A percentile compares a stretch with the other conserved stretches of the same genome.
phyloP scores from a whole-genome alignment of 2,888 invertebrate genomes.

The Aphodius sticticus region DNA sequence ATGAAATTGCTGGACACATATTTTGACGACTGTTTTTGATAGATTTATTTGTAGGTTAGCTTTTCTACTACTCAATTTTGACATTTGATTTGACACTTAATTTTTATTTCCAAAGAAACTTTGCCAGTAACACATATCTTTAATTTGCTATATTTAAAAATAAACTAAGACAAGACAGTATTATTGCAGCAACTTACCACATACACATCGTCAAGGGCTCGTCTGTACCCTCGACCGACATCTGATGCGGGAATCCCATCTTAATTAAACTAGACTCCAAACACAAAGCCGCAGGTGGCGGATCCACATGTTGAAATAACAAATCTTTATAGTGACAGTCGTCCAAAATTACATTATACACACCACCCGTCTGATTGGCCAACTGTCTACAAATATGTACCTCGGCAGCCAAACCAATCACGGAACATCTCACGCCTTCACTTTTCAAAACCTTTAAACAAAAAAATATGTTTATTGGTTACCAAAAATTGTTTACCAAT shows the following conservation, averaged over 20 bases:
- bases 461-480: too few species aligned
- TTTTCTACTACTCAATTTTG: too few species aligned
- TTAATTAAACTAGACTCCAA: conserved; percentile 84
- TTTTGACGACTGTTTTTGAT: neutral
- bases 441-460: conserved; percentile 69
- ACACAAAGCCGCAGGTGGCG: conserved; percentile 75
- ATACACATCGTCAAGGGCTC: conserved; percentile 87
- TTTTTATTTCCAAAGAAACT: too few species aligned
- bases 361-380: conserved; percentile 86
- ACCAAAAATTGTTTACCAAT: too few species aligned
- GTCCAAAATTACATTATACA: conserved; percentile 87
- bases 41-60: neutral
- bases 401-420: conserved; percentile 95
- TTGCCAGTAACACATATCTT: too few species aligned
- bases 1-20: too few species aligned
- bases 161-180: too few species aligned
- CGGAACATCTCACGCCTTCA: conserved; percentile 89
- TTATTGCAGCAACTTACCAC: conserved; percentile 69
- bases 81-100: too few species aligned
- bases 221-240: conserved; percentile 65
- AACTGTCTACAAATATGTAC: conserved; percentile 89
- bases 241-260: conserved; percentile 95
- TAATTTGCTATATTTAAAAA: too few species aligned
- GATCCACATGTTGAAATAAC: conserved; percentile 71
- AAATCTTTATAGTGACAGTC: conserved; percentile 78